Evolutionary conservation across 1,140 invertebrate species (phyloP).

Genomic region (Anastrepha obliqua): DNA sequence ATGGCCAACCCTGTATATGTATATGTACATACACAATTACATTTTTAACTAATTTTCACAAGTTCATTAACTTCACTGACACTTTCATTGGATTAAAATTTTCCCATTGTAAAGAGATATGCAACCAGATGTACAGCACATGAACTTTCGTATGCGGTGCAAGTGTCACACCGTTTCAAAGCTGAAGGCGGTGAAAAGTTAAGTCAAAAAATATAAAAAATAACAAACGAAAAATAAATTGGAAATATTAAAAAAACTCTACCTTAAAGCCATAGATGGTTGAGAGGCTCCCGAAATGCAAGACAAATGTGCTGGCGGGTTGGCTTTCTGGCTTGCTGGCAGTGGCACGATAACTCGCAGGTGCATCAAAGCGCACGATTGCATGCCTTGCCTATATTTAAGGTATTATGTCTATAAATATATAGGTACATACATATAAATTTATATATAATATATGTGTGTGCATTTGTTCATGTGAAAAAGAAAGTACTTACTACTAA

Average conservation of each 20-base stretch:
- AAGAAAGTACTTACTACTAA: conserved; percentile 8
- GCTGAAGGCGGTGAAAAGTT: neutral
- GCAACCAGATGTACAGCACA: neutral
- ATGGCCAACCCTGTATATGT: no score
- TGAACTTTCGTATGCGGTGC: neutral
- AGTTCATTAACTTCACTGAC: neutral
- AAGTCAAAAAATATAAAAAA: neutral
- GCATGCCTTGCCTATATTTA: neutral
- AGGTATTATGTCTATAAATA: neutral
- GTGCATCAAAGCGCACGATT: no score
- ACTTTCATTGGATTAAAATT: neutral
- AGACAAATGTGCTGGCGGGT: neutral
- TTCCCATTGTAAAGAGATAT: neutral
- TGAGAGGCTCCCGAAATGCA: neutral
- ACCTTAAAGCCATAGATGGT: neutral
- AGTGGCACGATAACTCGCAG: neutral
- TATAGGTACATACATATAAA: neutral
- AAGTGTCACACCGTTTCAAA: neutral
- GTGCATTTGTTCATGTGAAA: neutral
- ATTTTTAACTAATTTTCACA: neutral
- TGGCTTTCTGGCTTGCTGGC: neutral
- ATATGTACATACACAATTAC: no score
- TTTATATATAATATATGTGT: neutral
- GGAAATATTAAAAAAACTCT: neutral
- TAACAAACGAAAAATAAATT: neutral